Percentiles rank a stretch among this genome's conserved stretches.
Evolutionary conservation across 2,888 invertebrate genomes (phyloP).

Genomic region (Agrotis puta): DNA sequence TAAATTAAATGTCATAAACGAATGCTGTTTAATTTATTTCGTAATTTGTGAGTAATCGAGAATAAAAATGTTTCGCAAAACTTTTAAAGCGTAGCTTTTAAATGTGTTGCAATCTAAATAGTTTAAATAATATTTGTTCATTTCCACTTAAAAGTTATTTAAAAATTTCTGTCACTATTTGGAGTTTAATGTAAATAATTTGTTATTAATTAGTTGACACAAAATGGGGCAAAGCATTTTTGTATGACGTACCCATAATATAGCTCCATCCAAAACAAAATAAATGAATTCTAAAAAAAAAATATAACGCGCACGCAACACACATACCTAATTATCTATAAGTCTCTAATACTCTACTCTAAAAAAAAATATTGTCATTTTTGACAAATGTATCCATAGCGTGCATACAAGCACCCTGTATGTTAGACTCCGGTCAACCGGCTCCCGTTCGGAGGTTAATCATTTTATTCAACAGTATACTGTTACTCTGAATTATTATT

Average conservation of each 20-base stretch:
- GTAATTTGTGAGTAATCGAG: slow-evolving; percentile 4
- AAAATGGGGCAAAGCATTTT: too few species aligned
- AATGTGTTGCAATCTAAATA: too few species aligned
- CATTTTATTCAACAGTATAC: slow-evolving; percentile 90
- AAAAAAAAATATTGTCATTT: slow-evolving; percentile 43
- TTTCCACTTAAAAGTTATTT: background rate
- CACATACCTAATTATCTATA: slow-evolving; percentile 29
- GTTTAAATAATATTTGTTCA: too few species aligned
- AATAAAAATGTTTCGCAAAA: slow-evolving; percentile 25
- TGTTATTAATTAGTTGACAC: too few species aligned
- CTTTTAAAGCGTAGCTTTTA: background rate
- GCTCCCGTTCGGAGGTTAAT: slow-evolving; percentile 84
- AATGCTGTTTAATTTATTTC: slow-evolving; percentile 22
- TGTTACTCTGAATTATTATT: slow-evolving; percentile 88
- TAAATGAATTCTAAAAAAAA: background rate
- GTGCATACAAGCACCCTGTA: slow-evolving; percentile 66
- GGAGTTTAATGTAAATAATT: too few species aligned
- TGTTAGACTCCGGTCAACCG: slow-evolving; percentile 67
- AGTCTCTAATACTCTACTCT: too few species aligned
- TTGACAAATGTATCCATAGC: slow-evolving; percentile 62
- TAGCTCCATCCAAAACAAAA: background rate
- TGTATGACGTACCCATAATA: too few species aligned
- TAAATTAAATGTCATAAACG: slow-evolving; percentile 41
- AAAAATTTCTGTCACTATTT: background rate
- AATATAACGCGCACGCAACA: slow-evolving; percentile 25